Percentiles rank a stretch among this genome's conserved stretches.
Evolutionary conservation across 2,797 vertebrate genomes (phyloP).

Genomic region (Molothrus aeneus): DNA sequence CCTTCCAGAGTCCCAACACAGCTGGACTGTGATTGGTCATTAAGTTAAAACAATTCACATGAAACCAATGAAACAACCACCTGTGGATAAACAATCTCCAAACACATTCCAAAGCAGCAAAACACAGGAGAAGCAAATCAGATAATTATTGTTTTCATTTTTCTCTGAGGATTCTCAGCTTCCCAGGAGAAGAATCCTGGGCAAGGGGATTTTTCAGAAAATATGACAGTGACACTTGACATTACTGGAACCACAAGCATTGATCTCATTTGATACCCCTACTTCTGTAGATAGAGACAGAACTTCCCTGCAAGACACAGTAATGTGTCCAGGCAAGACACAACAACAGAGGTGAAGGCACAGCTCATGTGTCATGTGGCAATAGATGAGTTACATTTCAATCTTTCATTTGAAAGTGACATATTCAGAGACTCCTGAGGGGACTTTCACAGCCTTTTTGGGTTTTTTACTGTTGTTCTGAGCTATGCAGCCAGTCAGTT

Average conservation of each 20-base stretch:
- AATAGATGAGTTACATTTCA: neutral
- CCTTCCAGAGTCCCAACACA: too few species aligned
- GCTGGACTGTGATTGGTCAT: too few species aligned
- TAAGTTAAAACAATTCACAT: too few species aligned
- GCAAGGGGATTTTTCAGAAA: neutral
- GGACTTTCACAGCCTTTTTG: neutral
- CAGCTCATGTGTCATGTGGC: neutral
- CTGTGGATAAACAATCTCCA: too few species aligned
- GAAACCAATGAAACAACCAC: too few species aligned
- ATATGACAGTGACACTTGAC: neutral
- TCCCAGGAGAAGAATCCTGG: neutral
- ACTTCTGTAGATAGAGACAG: neutral
- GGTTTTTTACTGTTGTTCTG: neutral
- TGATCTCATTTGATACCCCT: neutral
- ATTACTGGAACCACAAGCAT: neutral
- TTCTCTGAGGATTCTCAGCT: neutral
- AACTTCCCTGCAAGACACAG: neutral
- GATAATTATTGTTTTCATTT: neutral
- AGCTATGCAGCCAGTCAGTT: neutral
- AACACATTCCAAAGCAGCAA: too few species aligned
- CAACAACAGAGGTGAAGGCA: neutral
- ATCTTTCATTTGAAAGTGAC: neutral
- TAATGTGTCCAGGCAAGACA: neutral
- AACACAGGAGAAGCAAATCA: neutral
- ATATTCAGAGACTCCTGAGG: neutral